Base-by-base conservation (phyloP, 2,888 invertebrate species). In the Ennomos erosarius region DNA sequence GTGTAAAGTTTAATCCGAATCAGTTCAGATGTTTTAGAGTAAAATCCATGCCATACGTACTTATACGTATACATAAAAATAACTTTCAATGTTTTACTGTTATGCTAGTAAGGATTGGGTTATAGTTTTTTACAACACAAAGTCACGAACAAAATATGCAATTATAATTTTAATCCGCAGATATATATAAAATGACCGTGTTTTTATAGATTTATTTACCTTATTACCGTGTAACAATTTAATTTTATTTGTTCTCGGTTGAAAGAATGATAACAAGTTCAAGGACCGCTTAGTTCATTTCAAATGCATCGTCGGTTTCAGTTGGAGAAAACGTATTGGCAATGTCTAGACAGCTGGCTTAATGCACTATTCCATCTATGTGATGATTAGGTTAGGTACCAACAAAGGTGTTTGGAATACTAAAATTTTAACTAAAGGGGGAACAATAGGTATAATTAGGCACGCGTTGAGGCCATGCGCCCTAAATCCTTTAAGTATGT, bases 291-390 rank as follows among this genome's bases (percentile, higher is more conserved):
- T 34, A 47, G 36, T 53, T 42, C 26, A 39, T 55, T 48, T 39
- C 46, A 16, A 46, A 42, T 44, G 47, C 57, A 47, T 44, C 50
- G 56, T 0, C 26, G 42, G 35, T 40, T 39, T n/a, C 9, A 46
- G 6, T 26, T 26, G 46, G 42, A 59, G 51, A 54, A 59, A 56
- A 59, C 43, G 50, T 40, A 50, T 51, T 51, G 34, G 35, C 48
- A 33, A 50, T 35, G 59, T 59, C 59, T 59, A 55, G 59, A 59
- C 59, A 43, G 54, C 35, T 11, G 34, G 35, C 39, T 50, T 57
- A 51, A 40, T 51, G 43, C 38, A 16, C 9, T 45, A 45, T 57
- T 51, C 51, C 51, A 51, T 57, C 43, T 47, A 57, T 46, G 51
- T 51, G 57, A 47, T 46, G 47, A 57, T 57, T 42, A 57, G 51